Conservation (phyloP, 2,888 invertebrate genomes). For the Antheraea assamensis region DNA sequence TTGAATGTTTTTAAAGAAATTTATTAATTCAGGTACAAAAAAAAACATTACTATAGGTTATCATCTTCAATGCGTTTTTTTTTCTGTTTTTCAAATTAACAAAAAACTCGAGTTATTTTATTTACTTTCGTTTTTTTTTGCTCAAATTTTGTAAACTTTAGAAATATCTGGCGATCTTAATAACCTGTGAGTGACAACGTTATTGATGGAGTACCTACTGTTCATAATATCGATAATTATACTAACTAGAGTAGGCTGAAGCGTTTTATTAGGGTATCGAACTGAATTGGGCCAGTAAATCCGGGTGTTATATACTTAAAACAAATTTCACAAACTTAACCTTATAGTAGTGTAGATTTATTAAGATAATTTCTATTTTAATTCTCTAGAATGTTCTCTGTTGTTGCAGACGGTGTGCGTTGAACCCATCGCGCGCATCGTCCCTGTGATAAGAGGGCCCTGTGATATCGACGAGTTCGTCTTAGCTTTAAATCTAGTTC, state of each 20-base stretch:
- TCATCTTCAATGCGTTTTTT: neutral
- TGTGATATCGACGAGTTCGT: constrained; percentile 82
- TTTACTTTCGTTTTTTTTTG: neutral
- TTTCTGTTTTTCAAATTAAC: neutral
- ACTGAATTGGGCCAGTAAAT: too few relatives aligned
- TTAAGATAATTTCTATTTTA: neutral
- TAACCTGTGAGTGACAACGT: neutral
- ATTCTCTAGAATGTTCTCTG: constrained; percentile 44
- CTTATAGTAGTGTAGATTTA: neutral
- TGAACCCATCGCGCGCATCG: constrained; percentile 75
- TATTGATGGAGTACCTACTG: neutral
- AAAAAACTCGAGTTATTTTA: too few relatives aligned
- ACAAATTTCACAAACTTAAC: neutral
- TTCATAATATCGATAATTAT: too few relatives aligned
- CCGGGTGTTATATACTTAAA: neutral
- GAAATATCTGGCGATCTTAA: neutral
- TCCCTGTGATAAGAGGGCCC: constrained; percentile 81
- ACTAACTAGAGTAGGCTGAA: too few relatives aligned
- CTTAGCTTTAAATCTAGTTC: constrained; percentile 81
- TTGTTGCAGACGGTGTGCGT: constrained; percentile 81
- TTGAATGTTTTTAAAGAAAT: neutral
- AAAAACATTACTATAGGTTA: neutral
- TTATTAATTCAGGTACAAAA: neutral
- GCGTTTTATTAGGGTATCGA: neutral
- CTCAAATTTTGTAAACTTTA: neutral